These are phyloP conservation scores for Dicrostonyx torquatus DNA, from an alignment of 2,797 vertebrate genomes.

Conservation along the genomic window DNA sequence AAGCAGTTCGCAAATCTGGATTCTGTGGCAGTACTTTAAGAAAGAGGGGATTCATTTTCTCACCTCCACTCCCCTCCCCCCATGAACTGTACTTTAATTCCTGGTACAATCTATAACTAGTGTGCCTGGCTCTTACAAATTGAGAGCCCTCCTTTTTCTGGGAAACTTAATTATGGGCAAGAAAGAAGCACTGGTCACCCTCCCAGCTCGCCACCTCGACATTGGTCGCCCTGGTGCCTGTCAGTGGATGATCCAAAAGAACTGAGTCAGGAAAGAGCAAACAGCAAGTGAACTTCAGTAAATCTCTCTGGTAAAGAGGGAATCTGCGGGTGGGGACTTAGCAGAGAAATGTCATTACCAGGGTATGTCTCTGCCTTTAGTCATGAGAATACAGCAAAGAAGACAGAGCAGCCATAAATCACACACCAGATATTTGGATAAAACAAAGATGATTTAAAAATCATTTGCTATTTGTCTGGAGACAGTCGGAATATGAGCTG, in stretches of 20 bases:
- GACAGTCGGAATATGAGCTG: neutral
- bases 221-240: neutral
- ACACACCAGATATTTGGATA: neutral
- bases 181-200: neutral
- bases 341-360: neutral
- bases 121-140: neutral
- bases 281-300: neutral
- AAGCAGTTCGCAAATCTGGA: neutral
- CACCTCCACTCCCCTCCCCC: neutral
- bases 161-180: neutral
- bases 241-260: neutral
- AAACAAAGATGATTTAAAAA: conserved; percentile 15
- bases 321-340: neutral
- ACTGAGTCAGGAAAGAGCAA: neutral
- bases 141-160: neutral
- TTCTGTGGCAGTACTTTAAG: conserved; percentile 6
- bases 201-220: neutral
- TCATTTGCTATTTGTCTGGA: neutral
- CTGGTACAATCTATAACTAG: neutral
- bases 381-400: neutral
- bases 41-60: neutral
- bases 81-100: conserved; percentile 7
- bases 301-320: neutral
- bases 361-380: neutral
- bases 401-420: neutral